Percentiles rank a stretch among this genome's conserved stretches.
These are phyloP conservation scores for Eupeodes corollae DNA, from an alignment of 1,140 invertebrate genomes.

Conservation along the genomic window DNA sequence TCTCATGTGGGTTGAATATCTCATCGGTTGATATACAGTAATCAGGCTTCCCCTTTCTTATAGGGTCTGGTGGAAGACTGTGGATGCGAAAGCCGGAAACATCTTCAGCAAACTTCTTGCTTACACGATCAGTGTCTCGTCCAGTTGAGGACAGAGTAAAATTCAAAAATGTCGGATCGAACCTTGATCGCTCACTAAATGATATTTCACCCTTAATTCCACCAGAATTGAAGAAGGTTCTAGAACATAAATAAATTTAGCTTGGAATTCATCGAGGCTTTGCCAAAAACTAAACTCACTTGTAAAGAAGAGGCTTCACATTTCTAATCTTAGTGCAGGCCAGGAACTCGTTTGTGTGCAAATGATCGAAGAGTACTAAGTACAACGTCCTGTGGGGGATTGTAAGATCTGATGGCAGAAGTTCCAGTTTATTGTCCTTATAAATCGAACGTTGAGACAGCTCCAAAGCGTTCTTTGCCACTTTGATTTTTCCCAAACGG, in stretches of 20 bases:
- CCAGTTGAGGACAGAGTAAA: slow-evolving; percentile 50
- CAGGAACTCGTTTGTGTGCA: slow-evolving; percentile 64
- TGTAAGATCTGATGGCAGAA: slow-evolving; percentile 54
- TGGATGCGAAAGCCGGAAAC: slow-evolving; percentile 56
- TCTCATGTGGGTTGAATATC: slow-evolving; percentile 57
- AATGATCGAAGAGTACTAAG: slow-evolving; percentile 72
- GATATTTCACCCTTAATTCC: slow-evolving; percentile 72
- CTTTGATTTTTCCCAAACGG: slow-evolving; percentile 62
- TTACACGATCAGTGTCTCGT: slow-evolving; percentile 14
- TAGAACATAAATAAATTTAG: slow-evolving; percentile 19
- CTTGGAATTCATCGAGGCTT: not conserved
- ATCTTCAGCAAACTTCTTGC: slow-evolving; percentile 38
- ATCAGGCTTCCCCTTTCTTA: slow-evolving; percentile 39
- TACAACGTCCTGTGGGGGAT: slow-evolving; percentile 65
- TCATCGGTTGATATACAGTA: slow-evolving; percentile 53
- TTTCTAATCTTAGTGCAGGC: slow-evolving; percentile 72
- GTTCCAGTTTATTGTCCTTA: slow-evolving; percentile 51
- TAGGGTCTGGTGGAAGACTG: slow-evolving; percentile 51
- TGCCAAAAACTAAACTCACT: slow-evolving; percentile 45
- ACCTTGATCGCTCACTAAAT: slow-evolving; percentile 70
- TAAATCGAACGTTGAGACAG: slow-evolving; percentile 47
- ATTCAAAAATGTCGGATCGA: slow-evolving; percentile 70
- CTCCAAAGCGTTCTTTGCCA: slow-evolving; percentile 47
- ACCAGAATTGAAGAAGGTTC: slow-evolving; percentile 61
- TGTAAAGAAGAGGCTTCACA: slow-evolving; percentile 49